Conservation (phyloP, 2,113 vertebrate species). For the Chaetodon trifascialis region DNA sequence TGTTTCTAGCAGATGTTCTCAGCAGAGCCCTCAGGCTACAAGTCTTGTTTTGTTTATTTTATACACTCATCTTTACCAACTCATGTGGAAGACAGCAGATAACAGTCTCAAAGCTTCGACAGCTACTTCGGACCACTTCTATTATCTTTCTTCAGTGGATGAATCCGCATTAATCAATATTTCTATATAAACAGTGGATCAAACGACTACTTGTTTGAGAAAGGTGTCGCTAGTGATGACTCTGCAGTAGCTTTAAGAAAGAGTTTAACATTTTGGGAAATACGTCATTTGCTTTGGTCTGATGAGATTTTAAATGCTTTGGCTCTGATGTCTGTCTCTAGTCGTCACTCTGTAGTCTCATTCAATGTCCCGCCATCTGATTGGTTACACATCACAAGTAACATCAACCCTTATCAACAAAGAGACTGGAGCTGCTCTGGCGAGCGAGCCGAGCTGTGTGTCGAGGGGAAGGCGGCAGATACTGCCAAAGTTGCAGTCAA, state of each 20-base stretch:
- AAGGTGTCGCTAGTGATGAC: neutral
- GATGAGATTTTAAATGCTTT: neutral
- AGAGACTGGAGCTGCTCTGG: too few species aligned
- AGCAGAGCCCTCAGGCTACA: conserved; percentile 44
- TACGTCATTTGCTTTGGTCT: neutral
- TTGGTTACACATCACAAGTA: too few species aligned
- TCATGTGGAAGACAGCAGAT: conserved; percentile 50
- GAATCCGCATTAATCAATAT: neutral
- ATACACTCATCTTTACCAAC: conserved; percentile 33
- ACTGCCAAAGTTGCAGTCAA: too few species aligned
- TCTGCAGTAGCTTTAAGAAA: too few species aligned
- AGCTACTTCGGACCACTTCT: neutral
- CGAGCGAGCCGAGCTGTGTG: too few species aligned
- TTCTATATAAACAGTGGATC: neutral
- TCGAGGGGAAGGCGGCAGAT: too few species aligned
- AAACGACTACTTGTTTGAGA: neutral
- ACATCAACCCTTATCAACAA: too few species aligned
- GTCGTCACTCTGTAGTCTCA: too few species aligned
- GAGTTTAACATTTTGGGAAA: neutral
- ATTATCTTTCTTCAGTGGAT: neutral
- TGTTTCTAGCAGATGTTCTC: conserved; percentile 58
- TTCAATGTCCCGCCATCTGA: too few species aligned
- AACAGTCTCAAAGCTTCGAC: conserved; percentile 3
- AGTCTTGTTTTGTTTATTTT: conserved; percentile 48
- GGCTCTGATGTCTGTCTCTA: too few species aligned